Conservation (phyloP, 2,113 vertebrate species). For the Lagopus leucura region DNA sequence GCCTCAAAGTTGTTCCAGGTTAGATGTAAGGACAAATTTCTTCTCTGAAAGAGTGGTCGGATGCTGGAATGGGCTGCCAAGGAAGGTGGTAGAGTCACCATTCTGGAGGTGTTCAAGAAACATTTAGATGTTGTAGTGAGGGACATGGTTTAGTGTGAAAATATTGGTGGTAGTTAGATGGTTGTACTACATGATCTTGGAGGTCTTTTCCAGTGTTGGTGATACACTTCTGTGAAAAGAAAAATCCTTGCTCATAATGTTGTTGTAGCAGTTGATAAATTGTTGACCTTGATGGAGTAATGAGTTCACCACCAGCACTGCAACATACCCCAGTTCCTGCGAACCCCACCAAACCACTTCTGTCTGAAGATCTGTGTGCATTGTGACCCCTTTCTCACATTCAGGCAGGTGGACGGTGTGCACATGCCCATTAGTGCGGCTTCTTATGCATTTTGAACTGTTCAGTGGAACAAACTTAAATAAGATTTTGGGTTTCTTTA, state of each 20-base stretch:
- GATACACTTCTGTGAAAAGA: neutral
- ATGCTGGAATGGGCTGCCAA: too few species aligned
- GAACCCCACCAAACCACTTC: neutral
- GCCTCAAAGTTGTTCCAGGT: too few species aligned
- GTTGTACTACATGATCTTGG: too few species aligned
- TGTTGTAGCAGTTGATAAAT: neutral
- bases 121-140: too few species aligned
- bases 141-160: too few species aligned
- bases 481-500: neutral
- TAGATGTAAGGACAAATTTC: too few species aligned
- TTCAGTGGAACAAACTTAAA: rapidly evolving
- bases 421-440: rapidly evolving
- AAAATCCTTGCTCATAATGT: neutral
- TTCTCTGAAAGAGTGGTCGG: too few species aligned
- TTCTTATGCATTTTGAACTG: neutral
- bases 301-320: neutral
- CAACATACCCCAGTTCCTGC: neutral
- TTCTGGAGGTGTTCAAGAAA: too few species aligned
- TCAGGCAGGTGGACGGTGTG: neutral
- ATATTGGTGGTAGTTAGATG: too few species aligned
- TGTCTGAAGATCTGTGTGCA: rapidly evolving
- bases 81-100: too few species aligned
- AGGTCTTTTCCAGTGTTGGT: too few species aligned
- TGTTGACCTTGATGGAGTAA: neutral
- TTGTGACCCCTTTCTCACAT: rapidly evolving